These are phyloP conservation scores for Prorops nasuta DNA, from an alignment of 1,140 invertebrate genomes.

Conservation along the genomic window DNA sequence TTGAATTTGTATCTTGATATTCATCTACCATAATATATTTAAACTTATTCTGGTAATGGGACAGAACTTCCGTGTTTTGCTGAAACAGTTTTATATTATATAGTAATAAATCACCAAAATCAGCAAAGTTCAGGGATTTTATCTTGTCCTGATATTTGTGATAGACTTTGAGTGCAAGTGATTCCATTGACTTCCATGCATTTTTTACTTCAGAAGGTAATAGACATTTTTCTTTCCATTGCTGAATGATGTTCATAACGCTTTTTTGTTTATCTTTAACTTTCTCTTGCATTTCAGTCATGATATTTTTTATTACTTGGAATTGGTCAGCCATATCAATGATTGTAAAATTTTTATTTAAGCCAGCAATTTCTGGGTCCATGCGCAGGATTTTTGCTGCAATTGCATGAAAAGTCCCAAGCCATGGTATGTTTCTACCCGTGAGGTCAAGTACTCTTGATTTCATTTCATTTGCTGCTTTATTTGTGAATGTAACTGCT, in stretches of 20 bases:
- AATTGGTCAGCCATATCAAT: conserved; percentile 12
- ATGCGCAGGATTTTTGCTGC: conserved; percentile 11
- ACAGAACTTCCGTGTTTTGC: too few species aligned
- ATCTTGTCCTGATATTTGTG: conserved; percentile 14
- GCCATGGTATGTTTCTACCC: conserved; percentile 4
- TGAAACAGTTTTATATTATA: conserved; percentile 16
- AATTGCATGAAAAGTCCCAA: conserved; percentile 16
- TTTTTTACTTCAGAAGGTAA: conserved; percentile 13
- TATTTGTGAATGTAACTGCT: too few species aligned
- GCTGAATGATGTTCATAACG: conserved; percentile 11
- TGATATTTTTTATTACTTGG: conserved; percentile 10
- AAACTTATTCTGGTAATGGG: too few species aligned
- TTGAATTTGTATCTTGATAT: too few species aligned
- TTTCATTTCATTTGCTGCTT: conserved; percentile 14
- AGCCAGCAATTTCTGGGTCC: conserved; percentile 1
- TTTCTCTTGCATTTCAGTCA: conserved; percentile 7
- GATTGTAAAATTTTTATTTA: conserved; percentile 11
- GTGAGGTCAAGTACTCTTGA: conserved; percentile 6
- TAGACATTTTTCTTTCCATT: conserved; percentile 16
- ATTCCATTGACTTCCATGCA: conserved; percentile 6
- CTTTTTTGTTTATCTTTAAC: conserved; percentile 1
- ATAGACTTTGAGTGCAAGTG: conserved; percentile 16
- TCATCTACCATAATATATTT: too few species aligned
- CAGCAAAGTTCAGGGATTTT: conserved; percentile 8
- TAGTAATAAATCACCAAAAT: conserved; percentile 19